Conservation (phyloP, 2,797 vertebrate species). For the Enteromius afrohamiltoni region DNA sequence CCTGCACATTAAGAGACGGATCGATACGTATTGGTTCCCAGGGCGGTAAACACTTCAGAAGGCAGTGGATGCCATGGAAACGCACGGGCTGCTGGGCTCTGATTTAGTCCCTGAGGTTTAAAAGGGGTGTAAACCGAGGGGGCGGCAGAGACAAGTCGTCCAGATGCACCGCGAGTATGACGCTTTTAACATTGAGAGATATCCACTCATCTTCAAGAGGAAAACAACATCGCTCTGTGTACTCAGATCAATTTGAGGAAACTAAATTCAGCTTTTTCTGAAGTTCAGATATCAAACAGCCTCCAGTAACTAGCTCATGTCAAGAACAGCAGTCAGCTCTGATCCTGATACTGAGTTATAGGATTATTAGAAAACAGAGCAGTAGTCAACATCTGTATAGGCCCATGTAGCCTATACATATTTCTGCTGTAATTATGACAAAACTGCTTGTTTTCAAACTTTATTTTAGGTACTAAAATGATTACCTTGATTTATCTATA, state of each 20-base stretch:
- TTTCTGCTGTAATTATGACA: no score
- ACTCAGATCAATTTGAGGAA: background rate
- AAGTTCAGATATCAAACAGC: background rate
- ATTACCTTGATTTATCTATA: background rate
- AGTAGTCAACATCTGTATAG: no score
- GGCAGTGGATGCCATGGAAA: constrained; percentile 59
- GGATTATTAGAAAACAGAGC: background rate
- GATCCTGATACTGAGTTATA: background rate
- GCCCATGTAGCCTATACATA: no score
- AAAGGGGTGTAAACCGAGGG: constrained; percentile 41
- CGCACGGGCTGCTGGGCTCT: constrained; percentile 31
- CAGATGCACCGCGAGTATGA: background rate
- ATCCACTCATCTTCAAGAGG: constrained; percentile 27
- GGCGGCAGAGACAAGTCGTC: constrained; percentile 3
- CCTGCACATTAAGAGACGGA: constrained; percentile 31
- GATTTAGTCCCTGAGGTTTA: constrained; percentile 51
- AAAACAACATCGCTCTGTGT: background rate
- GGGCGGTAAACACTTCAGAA: constrained; percentile 45
- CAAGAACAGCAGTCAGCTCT: background rate
- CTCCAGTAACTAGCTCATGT: background rate
- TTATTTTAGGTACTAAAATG: no score
- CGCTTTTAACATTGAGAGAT: constrained; percentile 4
- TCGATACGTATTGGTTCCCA: constrained; percentile 52
- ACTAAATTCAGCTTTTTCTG: background rate
- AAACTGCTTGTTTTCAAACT: no score